Evolutionary conservation across 2,797 vertebrate species (phyloP).

Genomic region (Dryobates pubescens): DNA sequence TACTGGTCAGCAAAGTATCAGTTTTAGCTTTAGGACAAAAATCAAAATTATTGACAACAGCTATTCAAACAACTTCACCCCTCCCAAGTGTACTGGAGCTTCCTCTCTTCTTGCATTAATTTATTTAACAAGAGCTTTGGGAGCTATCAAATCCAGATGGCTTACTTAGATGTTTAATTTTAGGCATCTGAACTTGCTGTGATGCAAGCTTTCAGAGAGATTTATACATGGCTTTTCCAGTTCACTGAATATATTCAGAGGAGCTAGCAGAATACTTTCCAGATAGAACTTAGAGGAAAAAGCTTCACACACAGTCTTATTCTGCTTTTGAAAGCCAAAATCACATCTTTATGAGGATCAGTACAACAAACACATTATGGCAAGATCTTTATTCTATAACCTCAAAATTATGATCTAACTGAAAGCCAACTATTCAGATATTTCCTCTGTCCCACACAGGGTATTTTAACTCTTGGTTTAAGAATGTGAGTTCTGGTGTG

Average conservation of each 20-base stretch:
- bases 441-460: neutral
- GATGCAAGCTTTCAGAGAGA: neutral
- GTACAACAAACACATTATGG: neutral
- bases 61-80: neutral
- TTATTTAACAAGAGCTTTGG: neutral
- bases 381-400: constrained; percentile 17
- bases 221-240: neutral
- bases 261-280: neutral
- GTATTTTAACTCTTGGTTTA: neutral
- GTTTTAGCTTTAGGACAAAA: neutral
- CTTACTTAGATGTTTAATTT: constrained; percentile 9
- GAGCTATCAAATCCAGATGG: neutral
- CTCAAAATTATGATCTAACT: constrained; percentile 4
- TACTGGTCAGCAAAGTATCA: constrained; percentile 22
- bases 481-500: neutral
- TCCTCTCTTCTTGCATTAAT: neutral
- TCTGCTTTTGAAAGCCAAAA: neutral
- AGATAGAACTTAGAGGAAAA: neutral
- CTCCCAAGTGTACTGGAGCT: neutral
- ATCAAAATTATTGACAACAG: constrained; percentile 28
- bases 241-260: neutral
- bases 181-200: neutral
- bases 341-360: neutral
- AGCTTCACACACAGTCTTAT: neutral
- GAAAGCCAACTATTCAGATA: constrained; percentile 15